A percentile compares a stretch with the other conserved stretches of the same genome.
phyloP scores from a whole-genome alignment of 2,888 invertebrate genomes.

The Amphipyra tragopoginis region DNA sequence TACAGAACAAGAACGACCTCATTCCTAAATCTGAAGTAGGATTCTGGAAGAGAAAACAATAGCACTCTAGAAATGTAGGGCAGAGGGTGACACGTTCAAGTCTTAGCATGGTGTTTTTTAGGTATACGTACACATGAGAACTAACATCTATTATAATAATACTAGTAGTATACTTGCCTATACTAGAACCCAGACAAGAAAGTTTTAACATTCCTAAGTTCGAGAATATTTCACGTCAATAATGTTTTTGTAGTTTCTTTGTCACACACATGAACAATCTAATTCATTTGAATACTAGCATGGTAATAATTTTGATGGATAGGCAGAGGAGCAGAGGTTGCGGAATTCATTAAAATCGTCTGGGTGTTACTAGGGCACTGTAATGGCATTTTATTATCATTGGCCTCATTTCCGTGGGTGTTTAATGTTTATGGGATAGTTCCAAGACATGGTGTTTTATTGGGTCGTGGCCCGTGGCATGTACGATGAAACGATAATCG shows the following conservation, averaged over 20 bases:
- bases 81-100: background rate
- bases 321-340: slow-evolving; percentile 39
- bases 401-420: slow-evolving; percentile 61
- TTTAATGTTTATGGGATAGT: slow-evolving; percentile 65
- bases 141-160: too few relatives aligned
- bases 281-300: slow-evolving; percentile 37
- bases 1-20: slow-evolving; percentile 47
- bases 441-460: slow-evolving; percentile 60
- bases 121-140: too few relatives aligned
- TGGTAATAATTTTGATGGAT: slow-evolving; percentile 43
- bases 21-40: slow-evolving; percentile 27
- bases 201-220: too few relatives aligned
- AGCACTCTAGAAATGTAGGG: slow-evolving; percentile 26
- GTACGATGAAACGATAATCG: slow-evolving; percentile 30
- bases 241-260: too few relatives aligned
- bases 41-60: slow-evolving; percentile 29
- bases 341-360: slow-evolving; percentile 51
- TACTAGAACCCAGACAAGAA: too few relatives aligned
- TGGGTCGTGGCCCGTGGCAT: slow-evolving; percentile 50
- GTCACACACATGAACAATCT: slow-evolving; percentile 16
- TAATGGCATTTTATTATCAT: slow-evolving; percentile 62
- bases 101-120: too few relatives aligned
- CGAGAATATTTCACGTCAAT: too few relatives aligned
- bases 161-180: too few relatives aligned
- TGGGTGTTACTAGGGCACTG: slow-evolving; percentile 51